phyloP scores from a whole-genome alignment of 2,888 invertebrate genomes.

The Halictus quadricinctus region DNA sequence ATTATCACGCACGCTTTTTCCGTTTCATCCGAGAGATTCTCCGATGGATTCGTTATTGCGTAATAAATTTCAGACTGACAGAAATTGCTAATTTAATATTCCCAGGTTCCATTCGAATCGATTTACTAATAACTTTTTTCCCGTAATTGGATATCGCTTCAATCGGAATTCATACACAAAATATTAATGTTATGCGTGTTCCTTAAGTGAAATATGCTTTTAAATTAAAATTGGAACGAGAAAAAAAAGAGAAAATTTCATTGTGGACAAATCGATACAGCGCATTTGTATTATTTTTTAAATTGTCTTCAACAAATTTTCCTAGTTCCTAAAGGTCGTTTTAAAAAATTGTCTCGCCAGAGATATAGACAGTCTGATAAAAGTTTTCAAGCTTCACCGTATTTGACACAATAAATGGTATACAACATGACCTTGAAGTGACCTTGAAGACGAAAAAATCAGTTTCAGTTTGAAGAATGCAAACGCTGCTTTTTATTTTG shows the following conservation, averaged over 20 bases:
- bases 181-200: not conserved
- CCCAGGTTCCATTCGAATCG: not conserved
- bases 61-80: not conserved
- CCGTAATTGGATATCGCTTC: not conserved
- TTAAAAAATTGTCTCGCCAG: too few species aligned
- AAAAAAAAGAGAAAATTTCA: not conserved
- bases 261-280: not conserved
- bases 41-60: not conserved
- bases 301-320: not conserved
- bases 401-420: too few species aligned
- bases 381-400: not conserved
- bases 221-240: not conserved
- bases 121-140: not conserved
- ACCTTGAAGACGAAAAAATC: too few species aligned
- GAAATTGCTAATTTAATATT: not conserved
- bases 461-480: too few species aligned
- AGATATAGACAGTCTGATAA: too few species aligned
- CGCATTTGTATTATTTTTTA: not conserved
- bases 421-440: too few species aligned
- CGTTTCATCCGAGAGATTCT: slow-evolving; percentile 2
- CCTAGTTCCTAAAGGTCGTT: too few species aligned
- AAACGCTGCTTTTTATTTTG: too few species aligned
- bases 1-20: slow-evolving; percentile 2
- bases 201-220: not conserved
- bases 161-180: not conserved